Percentiles rank a stretch among this genome's conserved stretches.
Conservation (phyloP, 1,140 invertebrate genomes). For the Coptotermes formosanus region DNA sequence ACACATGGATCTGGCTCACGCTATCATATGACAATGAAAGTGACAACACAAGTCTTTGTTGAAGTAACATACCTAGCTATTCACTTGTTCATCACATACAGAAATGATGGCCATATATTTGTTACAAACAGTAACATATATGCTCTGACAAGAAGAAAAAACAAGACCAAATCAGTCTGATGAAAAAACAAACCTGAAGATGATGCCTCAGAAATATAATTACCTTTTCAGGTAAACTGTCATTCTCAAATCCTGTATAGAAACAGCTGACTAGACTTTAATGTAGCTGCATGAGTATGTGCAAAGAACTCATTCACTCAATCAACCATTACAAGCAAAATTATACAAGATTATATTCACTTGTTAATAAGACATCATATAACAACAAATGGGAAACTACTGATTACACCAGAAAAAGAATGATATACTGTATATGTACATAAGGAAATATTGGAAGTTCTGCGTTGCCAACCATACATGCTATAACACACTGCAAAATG, state of each 20-base stretch:
- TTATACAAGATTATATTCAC: background rate
- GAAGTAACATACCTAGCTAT: background rate
- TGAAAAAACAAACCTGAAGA: background rate
- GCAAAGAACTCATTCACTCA: background rate
- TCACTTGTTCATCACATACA: background rate
- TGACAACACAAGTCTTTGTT: too few species aligned
- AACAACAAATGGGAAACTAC: background rate
- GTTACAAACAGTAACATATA: background rate
- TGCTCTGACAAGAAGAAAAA: background rate
- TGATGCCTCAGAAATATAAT: background rate
- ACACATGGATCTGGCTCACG: too few species aligned
- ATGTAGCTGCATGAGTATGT: background rate
- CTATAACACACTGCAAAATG: background rate
- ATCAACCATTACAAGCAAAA: background rate
- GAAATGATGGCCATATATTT: background rate
- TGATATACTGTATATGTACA: background rate
- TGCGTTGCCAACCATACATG: background rate
- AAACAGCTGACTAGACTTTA: slow-evolving; percentile 7
- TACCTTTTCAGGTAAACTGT: background rate
- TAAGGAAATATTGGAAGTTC: background rate
- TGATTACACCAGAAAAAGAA: background rate
- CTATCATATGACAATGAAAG: too few species aligned
- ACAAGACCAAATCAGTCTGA: background rate
- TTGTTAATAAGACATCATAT: background rate
- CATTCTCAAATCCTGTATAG: background rate